A percentile compares a stretch with the other conserved stretches of the same genome.
Conservation (phyloP, 35 echinoderm and acorn worm genomes). For the Apostichopus parvimensis region DNA sequence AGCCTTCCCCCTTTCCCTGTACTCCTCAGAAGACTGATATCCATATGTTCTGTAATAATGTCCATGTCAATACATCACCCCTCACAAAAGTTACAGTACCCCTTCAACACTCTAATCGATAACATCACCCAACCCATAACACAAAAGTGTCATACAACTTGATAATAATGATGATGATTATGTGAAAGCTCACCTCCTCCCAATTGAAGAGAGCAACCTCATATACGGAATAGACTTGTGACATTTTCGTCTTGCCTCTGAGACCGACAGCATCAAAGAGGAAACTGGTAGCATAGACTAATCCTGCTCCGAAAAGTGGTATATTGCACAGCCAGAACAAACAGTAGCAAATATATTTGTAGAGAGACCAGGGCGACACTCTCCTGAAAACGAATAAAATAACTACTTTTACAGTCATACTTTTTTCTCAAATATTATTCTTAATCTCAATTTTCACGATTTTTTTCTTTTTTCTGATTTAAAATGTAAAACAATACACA, state of each 20-base stretch:
- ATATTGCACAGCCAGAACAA: slow-evolving; percentile 40
- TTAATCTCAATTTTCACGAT: neutral
- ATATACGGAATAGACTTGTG: slow-evolving; percentile 34
- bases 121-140: no score
- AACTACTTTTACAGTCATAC: neutral
- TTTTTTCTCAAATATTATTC: no score
- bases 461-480: neutral
- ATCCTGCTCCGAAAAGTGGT: slow-evolving; percentile 7
- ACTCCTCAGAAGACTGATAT: no score
- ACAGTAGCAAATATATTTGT: slow-evolving; percentile 5
- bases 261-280: slow-evolving; percentile 35
- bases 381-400: slow-evolving; percentile 7
- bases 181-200: slow-evolving; percentile 40
- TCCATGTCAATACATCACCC: no score
- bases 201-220: slow-evolving; percentile 34
- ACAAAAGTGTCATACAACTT: no score
- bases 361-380: slow-evolving; percentile 27
- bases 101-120: no score
- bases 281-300: neutral
- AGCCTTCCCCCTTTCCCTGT: no score
- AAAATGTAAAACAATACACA: neutral
- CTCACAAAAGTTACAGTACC: no score
- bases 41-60: no score
- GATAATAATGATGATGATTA: neutral
- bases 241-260: slow-evolving; percentile 45